These are phyloP conservation scores for Marmota monax DNA, from an alignment of 2,113 vertebrate species.

Conservation along the genomic window DNA sequence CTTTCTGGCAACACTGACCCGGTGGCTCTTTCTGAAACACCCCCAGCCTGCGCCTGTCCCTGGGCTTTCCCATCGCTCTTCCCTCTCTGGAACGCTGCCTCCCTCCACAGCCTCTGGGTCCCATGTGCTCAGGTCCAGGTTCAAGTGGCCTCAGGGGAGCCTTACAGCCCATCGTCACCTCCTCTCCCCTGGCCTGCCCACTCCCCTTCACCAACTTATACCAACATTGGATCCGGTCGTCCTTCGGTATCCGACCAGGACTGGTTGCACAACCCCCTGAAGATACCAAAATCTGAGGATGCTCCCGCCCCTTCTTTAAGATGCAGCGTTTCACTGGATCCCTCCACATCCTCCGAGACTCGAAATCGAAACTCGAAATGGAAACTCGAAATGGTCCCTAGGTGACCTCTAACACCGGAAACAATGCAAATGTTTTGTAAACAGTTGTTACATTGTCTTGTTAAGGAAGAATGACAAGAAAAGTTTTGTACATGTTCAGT, in stretches of 20 bases:
- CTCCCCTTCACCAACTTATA: neutral
- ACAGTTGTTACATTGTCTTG: no score
- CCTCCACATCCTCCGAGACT: neutral
- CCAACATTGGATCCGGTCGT: neutral
- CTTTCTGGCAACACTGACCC: neutral
- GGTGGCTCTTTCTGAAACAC: neutral
- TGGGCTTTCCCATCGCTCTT: neutral
- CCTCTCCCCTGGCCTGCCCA: neutral
- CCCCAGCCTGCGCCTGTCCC: accelerated
- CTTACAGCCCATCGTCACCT: neutral
- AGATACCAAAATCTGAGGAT: neutral
- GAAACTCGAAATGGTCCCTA: neutral
- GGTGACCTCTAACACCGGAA: neutral
- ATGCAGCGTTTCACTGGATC: neutral
- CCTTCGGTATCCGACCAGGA: neutral
- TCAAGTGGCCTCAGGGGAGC: neutral
- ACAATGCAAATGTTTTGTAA: no score
- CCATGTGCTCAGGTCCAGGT: neutral
- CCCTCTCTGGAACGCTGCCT: neutral
- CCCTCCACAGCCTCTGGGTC: neutral
- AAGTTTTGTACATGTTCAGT: no score
- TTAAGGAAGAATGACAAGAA: no score
- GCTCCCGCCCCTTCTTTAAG: neutral
- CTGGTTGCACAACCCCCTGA: neutral
- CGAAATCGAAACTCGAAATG: neutral